Evolutionary conservation across 2,888 invertebrate species (phyloP).

Genomic region (Philereme transversata): DNA sequence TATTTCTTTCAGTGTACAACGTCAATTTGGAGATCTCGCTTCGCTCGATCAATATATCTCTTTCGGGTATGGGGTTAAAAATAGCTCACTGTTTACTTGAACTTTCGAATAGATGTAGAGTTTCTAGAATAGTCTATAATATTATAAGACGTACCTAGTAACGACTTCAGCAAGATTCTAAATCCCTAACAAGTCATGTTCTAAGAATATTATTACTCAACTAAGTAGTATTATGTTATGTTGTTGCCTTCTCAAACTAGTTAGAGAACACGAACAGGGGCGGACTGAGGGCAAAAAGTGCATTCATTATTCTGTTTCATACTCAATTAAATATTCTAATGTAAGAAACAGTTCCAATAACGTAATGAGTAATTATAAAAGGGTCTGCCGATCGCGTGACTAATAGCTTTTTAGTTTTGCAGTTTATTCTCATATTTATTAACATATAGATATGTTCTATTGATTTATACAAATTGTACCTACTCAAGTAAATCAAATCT

Average conservation of each 20-base stretch:
- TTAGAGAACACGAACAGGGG: conserved; percentile 56
- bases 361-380: conserved; percentile 47
- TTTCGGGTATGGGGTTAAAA: no score
- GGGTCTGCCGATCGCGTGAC: conserved; percentile 46
- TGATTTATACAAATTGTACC: conserved; percentile 31
- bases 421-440: conserved; percentile 25
- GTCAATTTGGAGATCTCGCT: no score
- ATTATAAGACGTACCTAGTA: no score
- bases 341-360: conserved; percentile 28
- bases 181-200: conserved; percentile 11
- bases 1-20: no score
- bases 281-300: conserved; percentile 45
- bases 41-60: no score
- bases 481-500: no score
- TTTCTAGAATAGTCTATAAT: no score
- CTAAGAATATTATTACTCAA: conserved; percentile 23
- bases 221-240: conserved; percentile 36
- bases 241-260: conserved; percentile 67
- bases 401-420: conserved; percentile 27
- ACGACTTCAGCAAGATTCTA: background rate
- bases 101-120: no score
- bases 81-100: no score
- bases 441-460: conserved; percentile 16
- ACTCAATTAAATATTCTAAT: conserved; percentile 36
- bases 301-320: conserved; percentile 29